These are phyloP conservation scores for Diloba caeruleocephala DNA, from an alignment of 2,888 invertebrate genomes.

Conservation along the genomic window DNA sequence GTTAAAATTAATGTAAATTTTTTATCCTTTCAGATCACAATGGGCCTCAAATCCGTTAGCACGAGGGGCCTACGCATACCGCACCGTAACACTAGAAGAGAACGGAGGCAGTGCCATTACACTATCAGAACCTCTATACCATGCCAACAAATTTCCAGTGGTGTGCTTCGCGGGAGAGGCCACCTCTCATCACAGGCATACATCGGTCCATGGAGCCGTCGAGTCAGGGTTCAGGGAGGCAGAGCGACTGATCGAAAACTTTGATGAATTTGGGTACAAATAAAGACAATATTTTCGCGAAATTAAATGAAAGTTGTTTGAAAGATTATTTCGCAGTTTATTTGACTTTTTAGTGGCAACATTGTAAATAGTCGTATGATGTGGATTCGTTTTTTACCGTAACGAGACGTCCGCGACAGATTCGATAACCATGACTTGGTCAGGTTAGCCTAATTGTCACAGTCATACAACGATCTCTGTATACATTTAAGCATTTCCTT, in stretches of 20 bases:
- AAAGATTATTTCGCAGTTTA: neutral
- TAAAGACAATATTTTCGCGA: constrained; percentile 11
- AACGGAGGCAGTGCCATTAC: constrained; percentile 85
- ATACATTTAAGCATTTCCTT: no score
- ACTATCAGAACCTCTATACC: constrained; percentile 87
- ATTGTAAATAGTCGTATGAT: no score
- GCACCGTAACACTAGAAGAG: constrained; percentile 88
- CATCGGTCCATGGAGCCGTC: constrained; percentile 92
- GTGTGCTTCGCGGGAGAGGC: constrained; percentile 92
- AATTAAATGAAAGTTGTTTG: no score
- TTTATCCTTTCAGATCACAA: constrained; percentile 83
- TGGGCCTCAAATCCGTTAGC: constrained; percentile 91
- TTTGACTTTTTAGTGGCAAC: constrained; percentile 1
- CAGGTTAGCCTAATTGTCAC: no score
- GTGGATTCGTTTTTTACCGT: no score
- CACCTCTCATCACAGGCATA: constrained; percentile 90
- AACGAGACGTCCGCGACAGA: no score
- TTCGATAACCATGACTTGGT: no score
- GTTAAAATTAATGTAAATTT: no score
- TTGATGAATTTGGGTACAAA: constrained; percentile 53
- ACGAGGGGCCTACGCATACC: constrained; percentile 91
- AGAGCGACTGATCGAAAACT: constrained; percentile 83
- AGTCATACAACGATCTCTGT: no score
- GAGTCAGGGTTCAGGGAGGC: constrained; percentile 94
- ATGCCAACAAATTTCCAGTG: constrained; percentile 76